Evolutionary conservation across 2,113 vertebrate species (phyloP).

Genomic region (Cyanistes caeruleus): DNA sequence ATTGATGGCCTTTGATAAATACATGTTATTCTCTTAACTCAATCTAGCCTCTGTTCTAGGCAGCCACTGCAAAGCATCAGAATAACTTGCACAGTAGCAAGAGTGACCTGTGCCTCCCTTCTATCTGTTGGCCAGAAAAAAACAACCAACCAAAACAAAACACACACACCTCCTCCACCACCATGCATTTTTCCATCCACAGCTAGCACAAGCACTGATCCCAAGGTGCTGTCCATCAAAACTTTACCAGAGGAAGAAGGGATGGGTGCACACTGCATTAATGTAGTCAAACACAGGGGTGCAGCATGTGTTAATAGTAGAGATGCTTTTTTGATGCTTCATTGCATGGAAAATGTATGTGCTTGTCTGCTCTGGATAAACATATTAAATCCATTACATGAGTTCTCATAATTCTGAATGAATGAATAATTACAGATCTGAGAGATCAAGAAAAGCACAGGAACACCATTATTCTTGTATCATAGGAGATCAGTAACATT

Average conservation of each 20-base stretch:
- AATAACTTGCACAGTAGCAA: neutral
- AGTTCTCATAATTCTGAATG: neutral
- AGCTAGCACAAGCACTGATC: neutral
- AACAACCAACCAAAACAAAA: neutral
- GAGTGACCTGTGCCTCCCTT: neutral
- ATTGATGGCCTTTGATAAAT: neutral
- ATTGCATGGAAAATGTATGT: neutral
- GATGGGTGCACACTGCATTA: neutral
- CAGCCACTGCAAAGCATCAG: neutral
- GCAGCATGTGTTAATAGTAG: rapidly evolving
- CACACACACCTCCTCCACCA: neutral
- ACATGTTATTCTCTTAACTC: neutral
- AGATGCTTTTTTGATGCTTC: neutral
- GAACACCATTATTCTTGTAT: neutral
- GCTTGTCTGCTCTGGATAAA: neutral
- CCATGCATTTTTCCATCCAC: neutral
- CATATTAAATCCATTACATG: neutral
- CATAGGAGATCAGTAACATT: neutral
- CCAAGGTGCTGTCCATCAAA: neutral
- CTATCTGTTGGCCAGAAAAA: neutral
- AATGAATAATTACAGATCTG: neutral
- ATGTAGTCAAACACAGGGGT: neutral
- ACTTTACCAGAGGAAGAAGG: neutral
- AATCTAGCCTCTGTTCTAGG: neutral
- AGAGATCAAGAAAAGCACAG: neutral